Evolutionary conservation across 2,113 vertebrate genomes (phyloP).

Genomic region (Rhodinocichla rosea): DNA sequence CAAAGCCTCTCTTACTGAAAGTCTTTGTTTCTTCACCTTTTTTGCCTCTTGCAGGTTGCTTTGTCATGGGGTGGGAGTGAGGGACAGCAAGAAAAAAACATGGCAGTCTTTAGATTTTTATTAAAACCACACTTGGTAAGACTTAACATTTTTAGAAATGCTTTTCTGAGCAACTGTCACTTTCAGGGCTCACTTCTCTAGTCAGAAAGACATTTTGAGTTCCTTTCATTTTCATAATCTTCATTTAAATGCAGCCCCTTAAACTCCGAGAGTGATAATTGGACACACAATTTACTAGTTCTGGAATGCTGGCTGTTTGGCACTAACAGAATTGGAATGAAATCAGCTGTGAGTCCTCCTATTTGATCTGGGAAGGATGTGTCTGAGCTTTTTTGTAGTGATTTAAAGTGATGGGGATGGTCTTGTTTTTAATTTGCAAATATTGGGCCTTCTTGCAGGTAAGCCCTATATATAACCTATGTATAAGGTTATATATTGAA

Average conservation of each 20-base stretch:
- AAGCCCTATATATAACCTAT: neutral
- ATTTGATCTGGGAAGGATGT: neutral
- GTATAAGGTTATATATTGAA: neutral
- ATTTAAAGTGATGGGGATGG: neutral
- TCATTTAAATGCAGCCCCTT: neutral
- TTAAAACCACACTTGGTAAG: neutral
- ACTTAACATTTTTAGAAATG: neutral
- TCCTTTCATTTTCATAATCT: neutral
- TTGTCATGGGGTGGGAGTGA: neutral
- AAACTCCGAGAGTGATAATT: neutral
- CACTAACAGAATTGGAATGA: neutral
- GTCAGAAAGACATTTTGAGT: neutral
- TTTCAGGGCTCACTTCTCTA: neutral
- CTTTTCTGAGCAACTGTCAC: neutral
- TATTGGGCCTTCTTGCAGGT: neutral
- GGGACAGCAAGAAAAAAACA: neutral
- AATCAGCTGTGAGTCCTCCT: neutral
- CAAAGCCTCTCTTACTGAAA: neutral
- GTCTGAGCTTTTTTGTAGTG: neutral
- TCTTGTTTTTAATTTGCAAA: neutral
- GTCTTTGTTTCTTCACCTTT: neutral
- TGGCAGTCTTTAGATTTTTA: neutral
- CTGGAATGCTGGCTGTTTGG: neutral
- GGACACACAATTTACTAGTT: neutral
- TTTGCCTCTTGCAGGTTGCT: neutral